Evolutionary conservation across 2,888 invertebrate genomes (phyloP).

Genomic region (Allolobophora icterica): DNA sequence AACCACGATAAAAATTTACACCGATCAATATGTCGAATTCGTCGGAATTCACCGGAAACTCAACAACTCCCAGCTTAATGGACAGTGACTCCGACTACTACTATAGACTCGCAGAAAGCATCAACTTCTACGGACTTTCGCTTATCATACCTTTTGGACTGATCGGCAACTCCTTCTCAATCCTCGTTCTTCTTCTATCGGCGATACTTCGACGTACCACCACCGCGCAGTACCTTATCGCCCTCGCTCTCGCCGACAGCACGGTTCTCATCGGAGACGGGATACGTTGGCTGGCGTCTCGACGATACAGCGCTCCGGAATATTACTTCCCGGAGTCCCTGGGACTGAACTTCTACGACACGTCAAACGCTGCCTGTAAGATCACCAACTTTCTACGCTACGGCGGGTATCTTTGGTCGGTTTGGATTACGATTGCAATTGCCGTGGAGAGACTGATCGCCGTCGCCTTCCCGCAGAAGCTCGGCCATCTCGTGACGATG

Average conservation of each 20-base stretch:
- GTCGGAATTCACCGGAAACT: not conserved
- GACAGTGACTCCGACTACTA: not conserved
- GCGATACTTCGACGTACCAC: not conserved
- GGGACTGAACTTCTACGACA: conserved; percentile 17
- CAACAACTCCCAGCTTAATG: not conserved
- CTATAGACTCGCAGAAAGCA: not conserved
- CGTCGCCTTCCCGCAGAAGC: not conserved
- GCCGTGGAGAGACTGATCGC: not conserved
- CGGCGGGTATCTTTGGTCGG: not conserved
- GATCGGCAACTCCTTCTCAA: not conserved
- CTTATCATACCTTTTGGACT: not conserved
- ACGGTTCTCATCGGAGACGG: conserved; percentile 3
- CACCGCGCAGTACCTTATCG: not conserved
- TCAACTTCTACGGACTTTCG: not conserved
- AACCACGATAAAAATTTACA: not conserved
- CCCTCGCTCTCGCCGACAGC: not conserved
- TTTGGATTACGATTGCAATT: not conserved
- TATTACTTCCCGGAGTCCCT: not conserved
- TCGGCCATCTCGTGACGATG: not conserved
- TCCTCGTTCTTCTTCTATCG: not conserved
- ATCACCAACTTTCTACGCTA: not conserved
- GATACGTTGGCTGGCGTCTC: not conserved
- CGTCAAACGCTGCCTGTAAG: not conserved
- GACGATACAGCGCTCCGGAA: not conserved
- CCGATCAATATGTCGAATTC: not conserved